Conservation (phyloP, 1,140 invertebrate species). For the Epicauta chinensis region DNA sequence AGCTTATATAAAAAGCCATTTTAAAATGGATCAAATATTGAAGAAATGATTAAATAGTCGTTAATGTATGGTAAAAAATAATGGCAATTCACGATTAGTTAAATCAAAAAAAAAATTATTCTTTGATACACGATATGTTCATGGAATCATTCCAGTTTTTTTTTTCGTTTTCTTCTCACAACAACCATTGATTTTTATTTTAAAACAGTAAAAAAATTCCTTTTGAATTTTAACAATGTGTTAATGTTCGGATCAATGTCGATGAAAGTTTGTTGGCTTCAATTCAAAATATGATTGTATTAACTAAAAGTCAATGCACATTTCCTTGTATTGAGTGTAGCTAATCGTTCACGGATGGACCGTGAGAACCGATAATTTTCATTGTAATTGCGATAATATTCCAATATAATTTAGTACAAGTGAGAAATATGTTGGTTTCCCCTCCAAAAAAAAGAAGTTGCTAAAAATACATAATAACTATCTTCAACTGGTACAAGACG, state of each 20-base stretch:
- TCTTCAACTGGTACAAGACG: not conserved
- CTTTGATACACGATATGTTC: slow-evolving; percentile 5
- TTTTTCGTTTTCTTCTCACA: no score
- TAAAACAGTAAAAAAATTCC: slow-evolving; percentile 10
- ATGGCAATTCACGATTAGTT: no score
- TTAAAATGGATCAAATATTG: no score
- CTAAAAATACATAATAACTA: slow-evolving; percentile 13
- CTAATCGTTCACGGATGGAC: slow-evolving; percentile 9
- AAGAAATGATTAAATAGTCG: no score
- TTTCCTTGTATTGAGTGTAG: not conserved
- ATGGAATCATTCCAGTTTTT: slow-evolving; percentile 6
- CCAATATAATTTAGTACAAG: no score
- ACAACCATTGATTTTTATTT: slow-evolving; percentile 8
- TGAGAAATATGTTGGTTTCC: no score
- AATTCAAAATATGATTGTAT: no score
- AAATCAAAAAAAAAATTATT: slow-evolving; percentile 12
- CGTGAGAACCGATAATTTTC: slow-evolving; percentile 13
- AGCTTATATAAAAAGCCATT: no score
- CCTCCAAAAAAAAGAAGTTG: no score
- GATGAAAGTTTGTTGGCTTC: not conserved
- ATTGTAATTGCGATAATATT: slow-evolving; percentile 4
- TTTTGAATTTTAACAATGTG: slow-evolving; percentile 15
- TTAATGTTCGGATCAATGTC: slow-evolving; percentile 10
- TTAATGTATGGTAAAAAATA: no score
- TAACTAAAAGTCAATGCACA: no score